Base-by-base conservation (phyloP, 2,888 invertebrate genomes). In the Coenonympha arcania region DNA sequence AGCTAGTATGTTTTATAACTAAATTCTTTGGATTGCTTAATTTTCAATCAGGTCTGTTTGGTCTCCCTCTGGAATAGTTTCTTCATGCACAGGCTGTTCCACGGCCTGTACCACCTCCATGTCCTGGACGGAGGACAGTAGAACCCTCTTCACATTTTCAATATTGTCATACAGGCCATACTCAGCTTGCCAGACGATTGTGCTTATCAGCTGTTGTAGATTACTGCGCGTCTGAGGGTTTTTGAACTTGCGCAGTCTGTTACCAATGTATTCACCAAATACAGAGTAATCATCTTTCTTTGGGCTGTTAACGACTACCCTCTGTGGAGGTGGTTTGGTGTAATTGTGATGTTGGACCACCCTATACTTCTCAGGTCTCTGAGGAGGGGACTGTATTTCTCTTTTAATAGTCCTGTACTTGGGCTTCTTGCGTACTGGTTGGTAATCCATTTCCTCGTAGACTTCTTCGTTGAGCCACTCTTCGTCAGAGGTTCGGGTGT, bases 381-480 rank as follows among this genome's bases (percentile, higher is more conserved):
- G 71, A 0, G 72, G 68, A 0, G 83, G 77, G 1, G 78, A 67
- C n/a, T 64, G 59, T 0, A 78, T 60, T 69, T 85, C 85, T 18
- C 76, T 61, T 59, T 86, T 86, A 0, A 86, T 76, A 46, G 71
- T 76, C 26, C 64, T 72, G 51, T 69, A 77, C 42, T 73, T 70
- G 50, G 71, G 54, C 57, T 71, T 78, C 51, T 75, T 79, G 0
- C 62, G 69, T 47, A 71, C 73, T 0, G 75, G 71, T 53, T 76
- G 73, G 13, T 68, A 80, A 0, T 80, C 78, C 1, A 77, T 69
- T 20, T 49, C 68, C 63, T 58, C 72, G 54, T 75, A 80, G 0
- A 77, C 67, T 16, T 82, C 81, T 1, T 84, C 83, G 24, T 82
- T 85, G 0, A 86, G 62, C 86, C 86, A 86, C 57, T 86, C 86